Evolutionary conservation across 2,888 invertebrate species (phyloP), one percentile per base, ranked within the genome.

Genomic region (Thera britannica): DNA sequence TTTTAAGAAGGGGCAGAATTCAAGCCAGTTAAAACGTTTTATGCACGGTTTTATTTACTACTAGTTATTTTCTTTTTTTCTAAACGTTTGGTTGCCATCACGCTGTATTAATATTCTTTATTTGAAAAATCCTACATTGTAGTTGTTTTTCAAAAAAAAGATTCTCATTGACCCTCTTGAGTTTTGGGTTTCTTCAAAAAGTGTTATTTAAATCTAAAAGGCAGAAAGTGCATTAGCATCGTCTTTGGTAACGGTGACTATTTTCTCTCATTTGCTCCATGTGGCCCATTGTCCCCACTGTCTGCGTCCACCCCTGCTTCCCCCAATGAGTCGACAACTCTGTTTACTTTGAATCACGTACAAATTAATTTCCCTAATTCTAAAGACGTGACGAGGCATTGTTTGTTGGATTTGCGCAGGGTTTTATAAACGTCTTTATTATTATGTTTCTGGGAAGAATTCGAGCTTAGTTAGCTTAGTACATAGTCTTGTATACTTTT

Each of bases 301-400:
- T 57, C 70, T 65, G 49, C 12, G 34, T 8, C 60, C 60, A 3
- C n/a, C 58, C 38, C 62, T 62, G 55, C 71, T 3, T n/a, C 35
- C 69, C 64, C 68, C 65, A 70, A 70, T 78, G 80, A 80, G 70
- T 73, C 55, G 7, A 72, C 76, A 73, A 71, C n/a, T 74, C 70
- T 75, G 69, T 74, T 75, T 74, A 72, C 58, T 61, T 72, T 68
- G 77, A 78, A 76, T 82, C 77, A 77, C 74, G 72, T 65, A 74
- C 72, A 76, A 82, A 82, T 80, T 79, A 76, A 78, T 79, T 79
- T 77, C 66, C 72, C 65, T 73, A 67, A 70, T 65, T 66, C 63
- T 60, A 48, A 73, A 72, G 66, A 66, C 72, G 62, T 79, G 77
- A 78, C 76, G 69, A 61, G 71, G 72, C 73, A 73, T 75, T 74